Evolutionary conservation across 2,888 invertebrate species (phyloP).

Genomic region (Mantis religiosa): DNA sequence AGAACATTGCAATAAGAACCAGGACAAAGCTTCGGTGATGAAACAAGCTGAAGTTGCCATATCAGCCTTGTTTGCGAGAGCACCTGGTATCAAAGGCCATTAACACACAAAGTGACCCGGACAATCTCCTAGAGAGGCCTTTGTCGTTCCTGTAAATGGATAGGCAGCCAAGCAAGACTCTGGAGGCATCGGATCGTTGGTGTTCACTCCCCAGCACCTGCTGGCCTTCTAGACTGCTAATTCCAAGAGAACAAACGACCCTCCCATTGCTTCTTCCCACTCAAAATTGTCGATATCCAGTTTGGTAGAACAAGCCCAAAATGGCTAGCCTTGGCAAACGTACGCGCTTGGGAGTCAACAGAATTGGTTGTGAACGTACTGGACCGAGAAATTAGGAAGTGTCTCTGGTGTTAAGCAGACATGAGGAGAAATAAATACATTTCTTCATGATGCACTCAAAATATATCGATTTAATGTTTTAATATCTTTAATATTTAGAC

Average conservation of each 20-base stretch:
- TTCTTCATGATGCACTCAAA: no score
- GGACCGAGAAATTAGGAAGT: no score
- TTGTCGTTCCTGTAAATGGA: background rate
- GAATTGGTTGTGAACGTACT: background rate
- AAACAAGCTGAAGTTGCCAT: background rate
- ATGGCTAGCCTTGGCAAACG: background rate
- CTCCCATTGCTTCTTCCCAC: background rate
- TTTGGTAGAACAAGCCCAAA: background rate
- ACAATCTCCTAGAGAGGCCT: background rate
- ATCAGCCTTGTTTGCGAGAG: background rate
- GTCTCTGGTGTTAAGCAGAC: no score
- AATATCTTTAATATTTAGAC: no score
- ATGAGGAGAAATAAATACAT: no score
- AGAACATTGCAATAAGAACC: no score
- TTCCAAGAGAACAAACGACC: background rate
- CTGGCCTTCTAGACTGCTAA: background rate
- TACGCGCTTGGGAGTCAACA: background rate
- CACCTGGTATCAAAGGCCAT: background rate
- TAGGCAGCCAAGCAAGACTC: background rate
- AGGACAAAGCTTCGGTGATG: no score
- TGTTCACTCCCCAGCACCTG: background rate
- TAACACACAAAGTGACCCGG: background rate
- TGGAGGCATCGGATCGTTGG: background rate
- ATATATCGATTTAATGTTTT: no score
- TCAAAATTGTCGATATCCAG: background rate